These are phyloP conservation scores for Chamaedrilus cognettii DNA, from an alignment of 2,888 invertebrate genomes.

Conservation along the genomic window DNA sequence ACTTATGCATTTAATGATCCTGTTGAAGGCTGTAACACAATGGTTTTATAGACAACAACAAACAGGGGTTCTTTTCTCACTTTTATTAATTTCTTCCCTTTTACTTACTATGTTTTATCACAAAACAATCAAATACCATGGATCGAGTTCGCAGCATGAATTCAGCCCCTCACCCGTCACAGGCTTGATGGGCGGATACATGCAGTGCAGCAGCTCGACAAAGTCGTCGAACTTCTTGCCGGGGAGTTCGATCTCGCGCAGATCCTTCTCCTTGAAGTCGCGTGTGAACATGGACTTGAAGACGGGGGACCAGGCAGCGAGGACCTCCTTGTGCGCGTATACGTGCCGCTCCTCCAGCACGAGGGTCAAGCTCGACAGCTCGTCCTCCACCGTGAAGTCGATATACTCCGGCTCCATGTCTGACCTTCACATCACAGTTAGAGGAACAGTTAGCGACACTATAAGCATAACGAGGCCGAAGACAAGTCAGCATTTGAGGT, in stretches of 20 bases:
- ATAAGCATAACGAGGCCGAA: too few species aligned
- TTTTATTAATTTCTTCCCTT: background rate
- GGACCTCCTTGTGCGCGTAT: constrained; percentile 48
- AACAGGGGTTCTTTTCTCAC: background rate
- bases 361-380: constrained; percentile 46
- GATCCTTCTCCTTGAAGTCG: constrained; percentile 37
- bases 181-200: constrained; percentile 59
- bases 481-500: too few species aligned
- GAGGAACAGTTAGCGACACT: too few species aligned
- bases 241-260: constrained; percentile 43
- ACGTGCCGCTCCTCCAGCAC: constrained; percentile 45
- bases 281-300: constrained; percentile 47
- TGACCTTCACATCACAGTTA: too few species aligned
- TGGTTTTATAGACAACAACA: too few species aligned
- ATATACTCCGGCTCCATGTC: constrained; percentile 33
- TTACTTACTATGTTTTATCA: background rate
- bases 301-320: constrained; percentile 52
- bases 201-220: constrained; percentile 57
- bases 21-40: too few species aligned
- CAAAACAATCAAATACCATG: background rate
- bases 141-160: too few species aligned
- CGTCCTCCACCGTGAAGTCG: constrained; percentile 48
- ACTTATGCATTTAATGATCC: too few species aligned
- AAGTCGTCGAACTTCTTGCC: constrained; percentile 55
- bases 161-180: constrained; percentile 54